Evolutionary conservation across 1,140 invertebrate species (phyloP).

Genomic region (Lutraria rhynchaena): DNA sequence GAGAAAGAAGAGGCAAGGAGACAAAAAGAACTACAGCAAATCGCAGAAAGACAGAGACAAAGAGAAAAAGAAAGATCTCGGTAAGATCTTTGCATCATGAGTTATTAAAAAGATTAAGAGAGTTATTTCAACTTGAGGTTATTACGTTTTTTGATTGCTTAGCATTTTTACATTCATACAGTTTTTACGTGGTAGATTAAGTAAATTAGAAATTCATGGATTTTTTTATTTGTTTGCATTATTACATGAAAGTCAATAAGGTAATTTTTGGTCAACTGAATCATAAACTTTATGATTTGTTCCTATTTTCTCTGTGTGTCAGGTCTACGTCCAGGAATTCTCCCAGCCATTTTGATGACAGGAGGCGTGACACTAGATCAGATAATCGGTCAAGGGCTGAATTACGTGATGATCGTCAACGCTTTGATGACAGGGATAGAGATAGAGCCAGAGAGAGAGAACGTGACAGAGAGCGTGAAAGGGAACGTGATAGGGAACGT

Average conservation of each 20-base stretch:
- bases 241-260: no score
- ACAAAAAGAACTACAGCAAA: constrained; percentile 63
- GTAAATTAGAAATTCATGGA: no score
- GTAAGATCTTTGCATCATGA: background rate
- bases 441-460: constrained; percentile 2
- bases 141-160: no score
- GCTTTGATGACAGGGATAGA: constrained; percentile 50
- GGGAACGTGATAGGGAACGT: constrained; percentile 31
- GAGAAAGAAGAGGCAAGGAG: constrained; percentile 51
- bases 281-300: no score
- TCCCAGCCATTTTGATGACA: constrained; percentile 43
- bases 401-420: background rate
- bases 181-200: no score
- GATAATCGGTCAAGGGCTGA: constrained; percentile 22
- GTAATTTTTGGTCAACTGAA: no score
- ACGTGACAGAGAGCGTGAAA: constrained; percentile 15
- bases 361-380: constrained; percentile 14
- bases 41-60: constrained; percentile 61
- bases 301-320: background rate
- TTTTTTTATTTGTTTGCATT: no score
- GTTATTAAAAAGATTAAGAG: no score
- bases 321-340: constrained; percentile 10
- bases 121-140: no score
- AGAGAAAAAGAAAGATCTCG: constrained; percentile 59
- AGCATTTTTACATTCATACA: no score